Percentiles rank a stretch among this genome's conserved stretches.
phyloP scores from a whole-genome alignment of 92 coral and sea anemone genomes.

The Zoanthus gigantus region DNA sequence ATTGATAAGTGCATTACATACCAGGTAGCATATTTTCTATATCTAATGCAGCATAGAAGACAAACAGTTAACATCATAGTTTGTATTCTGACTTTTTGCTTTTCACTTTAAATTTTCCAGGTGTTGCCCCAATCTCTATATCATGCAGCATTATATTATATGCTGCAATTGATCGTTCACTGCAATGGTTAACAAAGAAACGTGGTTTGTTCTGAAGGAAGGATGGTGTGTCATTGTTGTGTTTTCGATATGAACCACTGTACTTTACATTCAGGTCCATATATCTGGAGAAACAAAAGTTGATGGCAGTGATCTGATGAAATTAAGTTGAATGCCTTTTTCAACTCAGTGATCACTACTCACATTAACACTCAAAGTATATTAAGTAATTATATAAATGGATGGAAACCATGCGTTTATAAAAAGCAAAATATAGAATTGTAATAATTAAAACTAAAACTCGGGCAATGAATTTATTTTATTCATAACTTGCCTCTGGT shows the following conservation, averaged over 20 bases:
- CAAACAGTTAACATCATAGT: neutral
- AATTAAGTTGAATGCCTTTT: constrained; percentile 7
- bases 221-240: constrained; percentile 56
- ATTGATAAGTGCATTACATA: neutral
- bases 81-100: neutral
- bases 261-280: constrained; percentile 58
- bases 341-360: constrained; percentile 2
- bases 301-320: constrained; percentile 7
- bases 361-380: neutral
- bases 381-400: neutral
- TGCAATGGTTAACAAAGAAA: constrained; percentile 56
- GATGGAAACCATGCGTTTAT: no score
- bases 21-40: neutral
- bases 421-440: no score
- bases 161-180: constrained; percentile 34
- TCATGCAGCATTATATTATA: constrained; percentile 5
- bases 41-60: neutral
- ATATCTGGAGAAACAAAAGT: constrained; percentile 37
- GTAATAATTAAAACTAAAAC: no score
- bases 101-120: constrained; percentile 9
- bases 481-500: no score
- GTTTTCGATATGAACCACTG: constrained; percentile 46
- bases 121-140: constrained; percentile 19
- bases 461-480: no score
- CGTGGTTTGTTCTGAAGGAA: constrained; percentile 61